A percentile compares a stretch with the other conserved stretches of the same genome.
phyloP scores from a whole-genome alignment of 2,888 invertebrate genomes.

The Melanostoma scalare region DNA sequence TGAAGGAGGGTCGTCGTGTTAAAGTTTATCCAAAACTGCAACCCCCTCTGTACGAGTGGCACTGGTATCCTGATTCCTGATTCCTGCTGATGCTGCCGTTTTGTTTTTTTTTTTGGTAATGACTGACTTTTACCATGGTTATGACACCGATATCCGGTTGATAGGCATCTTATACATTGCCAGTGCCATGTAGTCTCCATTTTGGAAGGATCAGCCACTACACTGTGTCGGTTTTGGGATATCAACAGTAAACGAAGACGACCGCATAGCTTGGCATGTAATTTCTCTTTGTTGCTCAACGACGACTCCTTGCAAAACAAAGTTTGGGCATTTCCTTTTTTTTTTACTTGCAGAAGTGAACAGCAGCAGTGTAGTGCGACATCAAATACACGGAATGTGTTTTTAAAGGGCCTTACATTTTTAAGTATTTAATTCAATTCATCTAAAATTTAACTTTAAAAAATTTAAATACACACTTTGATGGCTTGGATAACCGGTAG shows the following conservation, averaged over 20 bases:
- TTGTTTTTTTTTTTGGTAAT: constrained; percentile 42
- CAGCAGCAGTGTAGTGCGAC: no score
- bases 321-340: constrained; percentile 9
- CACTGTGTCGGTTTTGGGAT: constrained; percentile 12
- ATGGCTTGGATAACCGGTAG: no score
- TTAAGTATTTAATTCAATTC: no score
- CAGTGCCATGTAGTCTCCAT: constrained; percentile 3
- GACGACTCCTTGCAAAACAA: constrained; percentile 15
- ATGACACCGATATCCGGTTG: constrained; percentile 42
- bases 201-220: constrained; percentile 1
- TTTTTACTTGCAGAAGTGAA: background rate
- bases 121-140: constrained; percentile 44
- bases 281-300: constrained; percentile 58
- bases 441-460: no score
- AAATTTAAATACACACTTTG: no score
- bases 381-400: no score
- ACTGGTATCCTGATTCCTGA: no score
- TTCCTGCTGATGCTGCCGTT: constrained; percentile 25
- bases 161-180: constrained; percentile 41
- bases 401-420: no score
- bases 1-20: constrained; percentile 11
- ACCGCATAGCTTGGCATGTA: constrained; percentile 52
- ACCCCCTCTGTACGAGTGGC: background rate
- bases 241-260: constrained; percentile 30
- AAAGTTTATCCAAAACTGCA: constrained; percentile 60